Percentiles rank a stretch among this genome's conserved stretches.
Conservation (phyloP, 2,113 vertebrate genomes). For the Gavia stellata region DNA sequence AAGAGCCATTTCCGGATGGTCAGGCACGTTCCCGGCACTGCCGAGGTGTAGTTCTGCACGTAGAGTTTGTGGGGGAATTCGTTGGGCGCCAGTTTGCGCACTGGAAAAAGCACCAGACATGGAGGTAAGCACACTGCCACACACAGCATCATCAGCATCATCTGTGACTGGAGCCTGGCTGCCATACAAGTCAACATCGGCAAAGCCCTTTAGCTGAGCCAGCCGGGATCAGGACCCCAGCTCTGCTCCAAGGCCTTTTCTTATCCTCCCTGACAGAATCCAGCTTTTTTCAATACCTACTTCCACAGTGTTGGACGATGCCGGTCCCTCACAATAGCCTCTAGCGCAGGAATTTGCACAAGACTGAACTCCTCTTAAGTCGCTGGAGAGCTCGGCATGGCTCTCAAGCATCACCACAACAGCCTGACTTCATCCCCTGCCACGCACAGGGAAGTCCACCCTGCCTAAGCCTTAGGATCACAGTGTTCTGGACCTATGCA, state of each 20-base stretch:
- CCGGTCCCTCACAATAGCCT: too few relatives aligned
- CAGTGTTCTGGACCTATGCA: rapidly evolving
- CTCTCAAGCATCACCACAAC: neutral
- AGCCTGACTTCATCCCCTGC: neutral
- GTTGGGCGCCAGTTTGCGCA: conserved; percentile 92
- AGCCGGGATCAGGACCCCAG: neutral
- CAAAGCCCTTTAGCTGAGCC: neutral
- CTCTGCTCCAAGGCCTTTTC: neutral
- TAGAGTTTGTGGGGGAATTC: conserved; percentile 98
- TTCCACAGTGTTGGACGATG: neutral
- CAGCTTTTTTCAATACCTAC: neutral
- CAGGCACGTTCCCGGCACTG: conserved; percentile 92
- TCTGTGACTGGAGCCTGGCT: neutral
- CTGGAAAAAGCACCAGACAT: conserved; percentile 40
- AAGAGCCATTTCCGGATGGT: conserved; percentile 95
- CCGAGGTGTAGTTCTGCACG: conserved; percentile 96
- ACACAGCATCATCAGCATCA: rapidly evolving
- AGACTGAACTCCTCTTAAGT: neutral
- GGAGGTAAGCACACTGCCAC: neutral
- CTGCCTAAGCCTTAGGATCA: neutral
- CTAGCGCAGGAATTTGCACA: neutral
- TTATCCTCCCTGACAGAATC: neutral
- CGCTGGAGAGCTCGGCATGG: rapidly evolving
- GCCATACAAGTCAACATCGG: rapidly evolving
- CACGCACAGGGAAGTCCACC: neutral